Percentiles rank a stretch among this genome's conserved stretches.
Evolutionary conservation across 2,797 vertebrate genomes (phyloP).

Genomic region (Trichosurus vulpecula): DNA sequence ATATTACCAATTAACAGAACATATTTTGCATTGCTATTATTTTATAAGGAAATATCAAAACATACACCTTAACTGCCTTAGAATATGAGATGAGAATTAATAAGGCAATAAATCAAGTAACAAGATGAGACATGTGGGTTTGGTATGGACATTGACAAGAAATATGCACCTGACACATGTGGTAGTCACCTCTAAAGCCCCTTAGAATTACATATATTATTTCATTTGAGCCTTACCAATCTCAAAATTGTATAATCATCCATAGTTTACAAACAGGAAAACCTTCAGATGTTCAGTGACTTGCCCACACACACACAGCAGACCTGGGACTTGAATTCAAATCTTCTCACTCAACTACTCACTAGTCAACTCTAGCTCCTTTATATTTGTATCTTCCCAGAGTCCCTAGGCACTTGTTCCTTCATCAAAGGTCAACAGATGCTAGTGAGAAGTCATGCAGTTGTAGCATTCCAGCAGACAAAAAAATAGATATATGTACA

Average conservation of each 20-base stretch:
- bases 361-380: not conserved
- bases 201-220: no score
- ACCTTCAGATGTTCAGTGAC: no score
- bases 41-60: not conserved
- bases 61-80: not conserved
- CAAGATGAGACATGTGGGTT: not conserved
- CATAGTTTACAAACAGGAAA: no score
- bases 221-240: no score
- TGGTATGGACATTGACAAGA: not conserved
- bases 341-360: not conserved
- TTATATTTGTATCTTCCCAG: not conserved
- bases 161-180: no score
- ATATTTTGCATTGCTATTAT: not conserved
- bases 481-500: not conserved
- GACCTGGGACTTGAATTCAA: no score
- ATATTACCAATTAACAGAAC: not conserved
- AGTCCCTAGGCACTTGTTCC: not conserved
- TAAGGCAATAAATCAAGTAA: not conserved
- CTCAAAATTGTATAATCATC: no score
- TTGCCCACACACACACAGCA: no score
- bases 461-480: not conserved
- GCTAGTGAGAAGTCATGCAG: not conserved
- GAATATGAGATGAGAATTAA: not conserved
- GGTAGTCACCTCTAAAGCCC: no score
- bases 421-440: not conserved